Evolutionary conservation across 2,113 vertebrate genomes (phyloP), one percentile per base, ranked within the genome.

Genomic region (Lycaon pictus): DNA sequence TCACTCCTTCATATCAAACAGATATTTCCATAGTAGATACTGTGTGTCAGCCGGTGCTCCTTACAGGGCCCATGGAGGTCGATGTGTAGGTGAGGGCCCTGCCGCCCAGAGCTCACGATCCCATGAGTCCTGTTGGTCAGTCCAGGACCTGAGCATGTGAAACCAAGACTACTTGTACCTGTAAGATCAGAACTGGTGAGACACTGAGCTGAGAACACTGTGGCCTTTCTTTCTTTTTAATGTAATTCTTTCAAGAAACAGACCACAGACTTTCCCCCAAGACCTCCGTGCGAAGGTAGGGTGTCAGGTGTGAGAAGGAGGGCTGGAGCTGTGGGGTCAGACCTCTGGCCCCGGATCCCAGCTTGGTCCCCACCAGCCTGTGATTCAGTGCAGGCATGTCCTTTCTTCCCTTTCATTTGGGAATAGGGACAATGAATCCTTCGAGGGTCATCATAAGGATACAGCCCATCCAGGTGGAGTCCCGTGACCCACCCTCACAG

Each of bases 401-500:
- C 17, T 53, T 12, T 48, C 22, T 65, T 43, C 43, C 35, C 32
- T n/a, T 16, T 5, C 82, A 7, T 71, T 29, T 12, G 12, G 76
- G 71, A 76, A 20, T 3, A 13, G 69, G 55, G 27, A 22, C 51
- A 23, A 4, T 1, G n/a, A 15, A 3, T 27, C 4, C 48, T n/a
- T 37, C 29, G 51, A 20, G 29, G 27, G 48, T 25, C 51, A 4
- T 13, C 0, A 2, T 7, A 20, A n/a, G 29, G 29, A 56, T 11
- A 12, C 9, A 29, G 2, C 0, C 3, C 1, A 0, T 55, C 15
- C 0, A 0, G 1, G 55, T 0, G 5, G 55, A 67, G 17, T 19
- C 25, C 17, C 9, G 10, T 15, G 17, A 72, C 22, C 74, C 0
- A 5, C 13, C 2, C 60, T 35, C 0, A 1, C 5, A 9, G 25